These are phyloP conservation scores for Anarhynchus alexandrinus DNA, from an alignment of 2,113 vertebrate genomes.

Conservation along the genomic window DNA sequence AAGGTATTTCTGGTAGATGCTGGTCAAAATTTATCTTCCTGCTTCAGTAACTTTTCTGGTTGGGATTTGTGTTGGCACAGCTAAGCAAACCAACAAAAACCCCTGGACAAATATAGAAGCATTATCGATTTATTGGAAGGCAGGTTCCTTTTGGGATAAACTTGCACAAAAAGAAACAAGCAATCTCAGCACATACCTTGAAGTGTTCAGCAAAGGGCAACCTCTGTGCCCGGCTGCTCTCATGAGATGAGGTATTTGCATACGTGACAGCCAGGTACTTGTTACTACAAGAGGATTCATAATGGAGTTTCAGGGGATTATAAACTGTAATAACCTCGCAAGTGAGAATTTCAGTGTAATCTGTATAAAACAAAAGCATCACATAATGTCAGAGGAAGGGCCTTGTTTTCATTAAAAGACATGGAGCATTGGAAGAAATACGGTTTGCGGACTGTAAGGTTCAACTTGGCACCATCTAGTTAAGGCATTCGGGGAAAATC, in stretches of 20 bases:
- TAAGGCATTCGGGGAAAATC: background rate
- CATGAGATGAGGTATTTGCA: background rate
- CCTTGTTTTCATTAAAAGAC: background rate
- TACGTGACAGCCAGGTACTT: background rate
- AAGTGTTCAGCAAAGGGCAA: background rate
- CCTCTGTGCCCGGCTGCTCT: background rate
- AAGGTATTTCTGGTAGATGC: background rate
- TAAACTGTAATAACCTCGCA: background rate
- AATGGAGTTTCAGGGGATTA: background rate
- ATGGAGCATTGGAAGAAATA: background rate
- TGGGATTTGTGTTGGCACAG: background rate
- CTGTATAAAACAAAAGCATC: constrained; percentile 8
- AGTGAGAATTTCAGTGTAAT: background rate
- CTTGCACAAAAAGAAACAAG: background rate
- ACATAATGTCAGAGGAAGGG: background rate
- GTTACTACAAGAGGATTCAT: background rate
- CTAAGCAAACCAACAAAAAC: background rate
- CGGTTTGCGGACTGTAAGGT: background rate
- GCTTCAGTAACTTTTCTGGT: background rate
- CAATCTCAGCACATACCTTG: background rate
- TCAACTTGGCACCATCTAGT: background rate
- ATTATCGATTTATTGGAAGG: constrained; percentile 3
- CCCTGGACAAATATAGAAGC: background rate
- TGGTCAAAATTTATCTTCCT: background rate
- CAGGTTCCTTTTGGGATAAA: background rate